Conservation (phyloP, 2,113 vertebrate species). For the Butastur rufipennis region DNA sequence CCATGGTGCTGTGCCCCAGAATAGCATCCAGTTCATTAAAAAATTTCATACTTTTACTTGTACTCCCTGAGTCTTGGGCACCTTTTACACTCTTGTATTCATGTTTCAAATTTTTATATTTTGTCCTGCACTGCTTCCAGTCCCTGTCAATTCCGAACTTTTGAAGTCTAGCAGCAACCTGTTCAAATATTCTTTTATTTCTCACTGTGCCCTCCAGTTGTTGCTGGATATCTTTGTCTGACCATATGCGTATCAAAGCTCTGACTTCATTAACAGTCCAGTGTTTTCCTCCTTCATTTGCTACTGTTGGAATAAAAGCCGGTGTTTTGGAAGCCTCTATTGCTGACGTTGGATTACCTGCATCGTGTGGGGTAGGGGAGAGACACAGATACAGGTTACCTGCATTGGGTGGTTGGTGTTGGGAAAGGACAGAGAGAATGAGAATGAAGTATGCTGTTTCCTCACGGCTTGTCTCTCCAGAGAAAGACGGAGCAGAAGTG, state of each 20-base stretch:
- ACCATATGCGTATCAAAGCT: slow-evolving; percentile 84
- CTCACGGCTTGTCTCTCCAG: background rate
- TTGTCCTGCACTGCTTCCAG: slow-evolving; percentile 93
- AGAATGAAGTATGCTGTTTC: background rate
- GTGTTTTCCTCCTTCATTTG: slow-evolving; percentile 87
- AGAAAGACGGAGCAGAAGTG: background rate
- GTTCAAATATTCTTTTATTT: slow-evolving; percentile 92
- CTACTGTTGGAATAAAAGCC: slow-evolving; percentile 66
- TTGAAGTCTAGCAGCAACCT: slow-evolving; percentile 85
- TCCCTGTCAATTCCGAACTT: slow-evolving; percentile 85
- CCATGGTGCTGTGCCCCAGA: slow-evolving; percentile 74
- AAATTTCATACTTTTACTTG: slow-evolving; percentile 86
- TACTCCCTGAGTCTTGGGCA: slow-evolving; percentile 71
- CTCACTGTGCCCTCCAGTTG: slow-evolving; percentile 84
- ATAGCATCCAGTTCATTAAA: slow-evolving; percentile 87
- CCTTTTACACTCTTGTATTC: slow-evolving; percentile 86
- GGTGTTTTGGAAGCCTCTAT: slow-evolving; percentile 36
- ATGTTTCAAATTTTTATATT: slow-evolving; percentile 91
- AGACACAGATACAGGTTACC: slow-evolving; percentile 44
- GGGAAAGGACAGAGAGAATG: background rate
- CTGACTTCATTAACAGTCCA: slow-evolving; percentile 88
- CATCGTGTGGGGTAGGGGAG: slow-evolving; percentile 6
- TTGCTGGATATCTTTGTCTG: slow-evolving; percentile 79
- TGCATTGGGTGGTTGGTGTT: background rate
- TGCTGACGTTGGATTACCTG: slow-evolving; percentile 63